Conservation (phyloP, 2,888 invertebrate genomes). For the Lasioglossum pauxillum region DNA sequence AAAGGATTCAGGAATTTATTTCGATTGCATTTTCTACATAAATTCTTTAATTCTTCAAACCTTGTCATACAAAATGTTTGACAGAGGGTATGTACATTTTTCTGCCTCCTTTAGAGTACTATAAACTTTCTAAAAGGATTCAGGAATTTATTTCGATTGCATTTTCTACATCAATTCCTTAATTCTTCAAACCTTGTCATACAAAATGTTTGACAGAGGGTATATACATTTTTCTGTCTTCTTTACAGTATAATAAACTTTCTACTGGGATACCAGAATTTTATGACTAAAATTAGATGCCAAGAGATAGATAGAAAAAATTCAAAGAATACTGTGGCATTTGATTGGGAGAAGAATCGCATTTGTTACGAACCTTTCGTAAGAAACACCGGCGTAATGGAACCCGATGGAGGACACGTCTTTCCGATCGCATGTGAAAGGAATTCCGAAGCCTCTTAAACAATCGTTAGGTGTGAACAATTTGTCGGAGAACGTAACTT, state of each 20-base stretch:
- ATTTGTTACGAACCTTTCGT: background rate
- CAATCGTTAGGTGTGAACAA: conserved; percentile 10
- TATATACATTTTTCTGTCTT: too few relatives aligned
- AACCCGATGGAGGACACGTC: background rate
- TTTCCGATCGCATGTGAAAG: background rate
- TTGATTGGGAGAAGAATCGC: background rate
- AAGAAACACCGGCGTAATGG: background rate
- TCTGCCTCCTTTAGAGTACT: too few relatives aligned
- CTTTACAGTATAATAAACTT: background rate
- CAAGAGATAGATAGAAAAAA: background rate
- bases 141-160: too few relatives aligned
- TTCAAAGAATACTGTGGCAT: background rate
- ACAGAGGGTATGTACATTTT: background rate
- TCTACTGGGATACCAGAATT: background rate
- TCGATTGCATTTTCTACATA: too few relatives aligned
- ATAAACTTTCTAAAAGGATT: too few relatives aligned
- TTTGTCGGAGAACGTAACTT: conserved; percentile 55
- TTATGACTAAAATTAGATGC: too few relatives aligned
- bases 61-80: too few relatives aligned
- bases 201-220: too few relatives aligned
- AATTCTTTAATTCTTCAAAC: too few relatives aligned
- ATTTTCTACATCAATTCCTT: too few relatives aligned
- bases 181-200: background rate
- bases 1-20: too few relatives aligned
- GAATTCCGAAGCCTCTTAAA: conserved; percentile 8